These are phyloP conservation scores for Platichthys stellatus DNA, from an alignment of 2,113 vertebrate species.

Conservation along the genomic window DNA sequence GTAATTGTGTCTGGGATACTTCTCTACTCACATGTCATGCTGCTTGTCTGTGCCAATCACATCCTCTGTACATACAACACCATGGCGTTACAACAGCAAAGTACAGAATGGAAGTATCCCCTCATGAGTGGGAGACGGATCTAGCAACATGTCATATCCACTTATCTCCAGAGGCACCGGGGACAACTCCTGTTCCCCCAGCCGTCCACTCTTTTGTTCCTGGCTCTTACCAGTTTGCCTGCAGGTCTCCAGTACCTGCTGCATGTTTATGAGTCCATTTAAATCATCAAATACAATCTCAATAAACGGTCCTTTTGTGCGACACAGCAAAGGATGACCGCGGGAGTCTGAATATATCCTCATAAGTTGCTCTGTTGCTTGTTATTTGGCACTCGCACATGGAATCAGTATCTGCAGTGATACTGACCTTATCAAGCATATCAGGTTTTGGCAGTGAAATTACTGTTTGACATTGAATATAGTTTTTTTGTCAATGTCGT, in stretches of 20 bases:
- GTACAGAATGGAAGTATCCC: constrained; percentile 48
- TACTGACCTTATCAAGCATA: constrained; percentile 9
- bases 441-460: background rate
- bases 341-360: background rate
- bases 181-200: constrained; percentile 30
- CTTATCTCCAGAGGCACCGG: constrained; percentile 46
- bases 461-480: constrained; percentile 3
- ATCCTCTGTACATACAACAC: constrained; percentile 53
- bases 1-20: constrained; percentile 34
- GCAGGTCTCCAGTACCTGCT: background rate
- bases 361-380: background rate
- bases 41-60: constrained; percentile 53
- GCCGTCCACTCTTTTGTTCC: background rate
- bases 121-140: constrained; percentile 39
- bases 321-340: constrained; percentile 1
- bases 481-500: constrained; percentile 16
- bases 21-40: constrained; percentile 42
- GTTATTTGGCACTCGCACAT: background rate
- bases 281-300: background rate
- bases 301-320: background rate
- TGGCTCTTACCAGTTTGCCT: background rate
- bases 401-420: background rate
- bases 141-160: constrained; percentile 44
- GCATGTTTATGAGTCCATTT: constrained; percentile 4
- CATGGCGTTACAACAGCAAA: constrained; percentile 39